Evolutionary conservation across 2,113 vertebrate genomes (phyloP).

Genomic region (Actinemys pallida): DNA sequence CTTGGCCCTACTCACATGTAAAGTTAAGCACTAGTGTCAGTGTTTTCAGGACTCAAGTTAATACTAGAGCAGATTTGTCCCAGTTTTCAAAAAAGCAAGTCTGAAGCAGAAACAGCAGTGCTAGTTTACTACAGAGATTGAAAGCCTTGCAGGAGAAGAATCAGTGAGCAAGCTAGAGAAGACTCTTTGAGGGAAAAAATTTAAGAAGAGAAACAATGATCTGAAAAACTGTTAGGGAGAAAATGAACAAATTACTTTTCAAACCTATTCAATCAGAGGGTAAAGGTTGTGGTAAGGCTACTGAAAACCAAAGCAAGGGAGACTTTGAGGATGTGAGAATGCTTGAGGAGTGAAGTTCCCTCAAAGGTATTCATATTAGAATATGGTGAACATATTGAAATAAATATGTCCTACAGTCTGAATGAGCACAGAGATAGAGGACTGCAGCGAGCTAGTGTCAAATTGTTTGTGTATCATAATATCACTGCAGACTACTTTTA

Average conservation of each 20-base stretch:
- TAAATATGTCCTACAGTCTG: neutral
- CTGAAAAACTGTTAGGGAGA: neutral
- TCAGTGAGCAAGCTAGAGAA: neutral
- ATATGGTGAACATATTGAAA: neutral
- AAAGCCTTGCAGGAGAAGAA: neutral
- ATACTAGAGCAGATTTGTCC: neutral
- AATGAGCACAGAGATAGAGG: neutral
- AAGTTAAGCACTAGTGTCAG: neutral
- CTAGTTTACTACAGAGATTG: neutral
- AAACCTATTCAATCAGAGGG: neutral
- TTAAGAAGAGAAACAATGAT: neutral
- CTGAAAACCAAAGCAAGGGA: neutral
- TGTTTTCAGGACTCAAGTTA: neutral
- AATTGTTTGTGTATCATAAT: neutral
- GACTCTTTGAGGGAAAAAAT: neutral
- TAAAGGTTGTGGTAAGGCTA: neutral
- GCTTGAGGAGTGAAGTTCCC: neutral
- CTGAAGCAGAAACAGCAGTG: neutral
- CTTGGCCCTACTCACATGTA: neutral
- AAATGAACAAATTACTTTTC: neutral
- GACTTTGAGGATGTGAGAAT: fast-evolving
- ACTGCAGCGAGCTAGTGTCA: too few species aligned
- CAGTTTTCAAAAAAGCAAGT: neutral
- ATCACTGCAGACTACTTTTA: neutral
- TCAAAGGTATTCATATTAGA: neutral